phyloP scores from a whole-genome alignment of 2,113 vertebrate species.

The Gavialis gangeticus region DNA sequence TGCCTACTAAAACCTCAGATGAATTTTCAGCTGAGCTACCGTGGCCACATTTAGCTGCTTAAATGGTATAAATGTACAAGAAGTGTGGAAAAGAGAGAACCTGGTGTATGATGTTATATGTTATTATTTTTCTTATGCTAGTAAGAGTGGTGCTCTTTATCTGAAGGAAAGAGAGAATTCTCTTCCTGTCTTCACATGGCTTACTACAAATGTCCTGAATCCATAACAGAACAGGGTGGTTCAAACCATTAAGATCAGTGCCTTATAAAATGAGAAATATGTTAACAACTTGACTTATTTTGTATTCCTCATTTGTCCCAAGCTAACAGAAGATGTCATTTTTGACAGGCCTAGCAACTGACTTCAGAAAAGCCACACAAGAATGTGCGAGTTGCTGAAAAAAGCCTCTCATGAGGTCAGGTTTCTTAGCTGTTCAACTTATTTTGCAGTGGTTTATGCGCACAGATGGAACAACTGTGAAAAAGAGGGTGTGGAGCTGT shows the following conservation, averaged over 20 bases:
- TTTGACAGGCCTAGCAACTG: background rate
- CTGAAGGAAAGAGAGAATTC: background rate
- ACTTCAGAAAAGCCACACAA: background rate
- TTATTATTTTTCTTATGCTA: accelerated
- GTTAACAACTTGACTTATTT: background rate
- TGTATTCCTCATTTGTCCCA: accelerated
- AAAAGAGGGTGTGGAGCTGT: background rate
- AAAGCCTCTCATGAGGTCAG: background rate
- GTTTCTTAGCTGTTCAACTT: accelerated
- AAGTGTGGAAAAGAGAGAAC: background rate
- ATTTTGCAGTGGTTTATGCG: background rate
- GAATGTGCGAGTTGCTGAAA: background rate
- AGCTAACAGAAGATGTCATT: background rate
- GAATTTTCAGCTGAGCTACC: accelerated
- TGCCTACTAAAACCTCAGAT: background rate
- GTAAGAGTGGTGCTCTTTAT: accelerated
- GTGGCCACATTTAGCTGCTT: background rate
- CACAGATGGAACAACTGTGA: background rate
- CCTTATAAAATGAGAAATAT: background rate
- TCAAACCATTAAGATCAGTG: background rate
- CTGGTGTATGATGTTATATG: background rate
- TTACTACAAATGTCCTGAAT: background rate
- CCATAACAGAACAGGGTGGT: accelerated
- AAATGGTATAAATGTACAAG: accelerated
- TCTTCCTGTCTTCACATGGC: no score